Base-by-base conservation (phyloP, 2,797 vertebrate genomes). In the Coccyzus lansbergi region DNA sequence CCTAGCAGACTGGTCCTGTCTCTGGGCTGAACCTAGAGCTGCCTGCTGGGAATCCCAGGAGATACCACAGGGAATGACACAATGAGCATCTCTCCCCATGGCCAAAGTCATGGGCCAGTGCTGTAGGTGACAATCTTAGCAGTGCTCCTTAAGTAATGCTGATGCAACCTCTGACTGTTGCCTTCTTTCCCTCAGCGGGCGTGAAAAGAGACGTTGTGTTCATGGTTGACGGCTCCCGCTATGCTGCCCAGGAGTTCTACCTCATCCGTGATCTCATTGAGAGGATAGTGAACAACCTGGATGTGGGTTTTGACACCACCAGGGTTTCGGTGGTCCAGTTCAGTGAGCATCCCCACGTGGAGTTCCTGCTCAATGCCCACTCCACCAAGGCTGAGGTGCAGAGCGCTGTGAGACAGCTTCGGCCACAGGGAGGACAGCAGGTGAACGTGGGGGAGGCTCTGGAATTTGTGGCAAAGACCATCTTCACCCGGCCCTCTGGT, bases 281-380 rank as follows among this genome's bases (percentile, higher is more conserved):
- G 92, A 98, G 97, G 94, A 97, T 99, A 24, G 98, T 99, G 16
- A 98, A 97, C 4, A 98, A 95, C 77, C 92, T 99, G 94, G 99
- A 99, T 2, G 98, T 99, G 86, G 98, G 98, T 88, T 92, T 99
- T 10, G 98, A 99, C 77, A 97, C 96, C 29, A 99, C 99, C 29
- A 92, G 99, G 78, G 92, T 99, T 69, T 98, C 99, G 0, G 98
- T 99, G 69, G 98, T 99, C 52, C 99, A 99, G 96, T 99, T 99
- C 97, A 99, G 99, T 0, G 98, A 99, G 26, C 98, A 98, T 3
- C 92, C 98, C 24, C 98, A 93, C 1, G 82, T 97, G 69, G 99
- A 99, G 90, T 99, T 99, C 87, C 97, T 97, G 64, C 97, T 99
- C 42, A 99, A 99, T 4, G 97, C 98, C 34, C 95, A 98, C 91